phyloP scores from a whole-genome alignment of 1,140 invertebrate genomes.

The Pachyrhynchus sulphureomaculatus region DNA sequence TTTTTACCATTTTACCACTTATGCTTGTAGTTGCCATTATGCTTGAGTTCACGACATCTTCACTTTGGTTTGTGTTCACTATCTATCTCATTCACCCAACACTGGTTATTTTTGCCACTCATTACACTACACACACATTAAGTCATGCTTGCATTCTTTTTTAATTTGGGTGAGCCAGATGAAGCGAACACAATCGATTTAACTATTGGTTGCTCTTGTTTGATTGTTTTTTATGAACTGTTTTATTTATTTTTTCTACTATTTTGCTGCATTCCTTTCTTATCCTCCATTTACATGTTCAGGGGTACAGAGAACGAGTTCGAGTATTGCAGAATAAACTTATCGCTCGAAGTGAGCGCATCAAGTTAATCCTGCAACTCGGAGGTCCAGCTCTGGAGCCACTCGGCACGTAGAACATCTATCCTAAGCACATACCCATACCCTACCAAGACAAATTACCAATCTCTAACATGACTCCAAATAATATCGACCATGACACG shows the following conservation, averaged over 20 bases:
- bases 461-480: conserved; percentile 29
- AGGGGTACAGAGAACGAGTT: conserved; percentile 82
- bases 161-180: conserved; percentile 40
- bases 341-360: conserved; percentile 79
- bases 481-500: conserved; percentile 36
- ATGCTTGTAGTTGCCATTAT: conserved; percentile 38
- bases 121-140: conserved; percentile 19
- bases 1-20: conserved; percentile 38
- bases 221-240: conserved; percentile 44
- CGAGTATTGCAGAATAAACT: conserved; percentile 86
- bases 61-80: conserved; percentile 43
- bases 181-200: conserved; percentile 44
- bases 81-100: conserved; percentile 36
- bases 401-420: conserved; percentile 58
- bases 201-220: conserved; percentile 35
- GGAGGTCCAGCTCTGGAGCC: conserved; percentile 78
- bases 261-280: conserved; percentile 62
- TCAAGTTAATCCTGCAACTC: conserved; percentile 81
- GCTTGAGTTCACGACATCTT: conserved; percentile 37
- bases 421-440: conserved; percentile 8
- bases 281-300: conserved; percentile 47
- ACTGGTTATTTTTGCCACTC: conserved; percentile 14
- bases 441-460: conserved; percentile 10
- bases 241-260: conserved; percentile 57
- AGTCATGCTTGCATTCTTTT: conserved; percentile 26